These are phyloP conservation scores for Drosophila repleta DNA, from an alignment of 1,140 invertebrate species.

Conservation along the genomic window DNA sequence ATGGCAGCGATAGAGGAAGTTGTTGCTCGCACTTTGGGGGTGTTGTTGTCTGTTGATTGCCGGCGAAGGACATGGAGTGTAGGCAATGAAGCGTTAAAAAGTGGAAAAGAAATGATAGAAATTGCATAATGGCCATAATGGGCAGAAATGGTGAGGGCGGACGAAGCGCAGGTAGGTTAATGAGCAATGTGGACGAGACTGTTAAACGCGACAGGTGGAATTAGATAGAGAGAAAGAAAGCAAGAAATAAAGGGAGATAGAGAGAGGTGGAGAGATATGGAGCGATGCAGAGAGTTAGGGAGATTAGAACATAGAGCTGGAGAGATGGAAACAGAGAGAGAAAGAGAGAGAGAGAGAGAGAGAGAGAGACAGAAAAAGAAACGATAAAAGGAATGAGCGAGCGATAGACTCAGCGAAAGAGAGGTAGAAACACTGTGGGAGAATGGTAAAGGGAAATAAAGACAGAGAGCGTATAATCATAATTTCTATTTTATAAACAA, in stretches of 20 bases:
- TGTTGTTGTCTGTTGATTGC: constrained; percentile 26
- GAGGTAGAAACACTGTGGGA: not conserved
- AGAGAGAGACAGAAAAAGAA: too few species aligned
- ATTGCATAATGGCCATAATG: constrained; percentile 62
- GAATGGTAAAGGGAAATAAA: not conserved
- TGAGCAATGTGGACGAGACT: constrained; percentile 12
- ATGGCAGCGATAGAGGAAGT: constrained; percentile 36
- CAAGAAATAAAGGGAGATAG: not conserved
- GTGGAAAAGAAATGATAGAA: constrained; percentile 72
- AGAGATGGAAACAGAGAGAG: not conserved
- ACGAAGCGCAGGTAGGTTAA: constrained; percentile 11
- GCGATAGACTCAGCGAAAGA: too few species aligned
- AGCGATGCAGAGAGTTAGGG: too few species aligned
- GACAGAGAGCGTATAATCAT: too few species aligned
- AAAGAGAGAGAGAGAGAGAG: not conserved
- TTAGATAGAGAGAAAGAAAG: not conserved
- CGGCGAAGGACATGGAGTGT: constrained; percentile 44
- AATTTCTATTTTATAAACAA: too few species aligned
- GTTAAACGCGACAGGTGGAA: not conserved
- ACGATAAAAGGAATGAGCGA: too few species aligned
- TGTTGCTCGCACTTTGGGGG: constrained; percentile 13
- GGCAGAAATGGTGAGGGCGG: constrained; percentile 25
- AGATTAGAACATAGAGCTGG: not conserved
- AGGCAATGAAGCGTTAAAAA: constrained; percentile 69
- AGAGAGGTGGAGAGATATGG: not conserved